Evolutionary conservation across 2,888 invertebrate genomes (phyloP).

Genomic region (Cyclophora albipunctata): DNA sequence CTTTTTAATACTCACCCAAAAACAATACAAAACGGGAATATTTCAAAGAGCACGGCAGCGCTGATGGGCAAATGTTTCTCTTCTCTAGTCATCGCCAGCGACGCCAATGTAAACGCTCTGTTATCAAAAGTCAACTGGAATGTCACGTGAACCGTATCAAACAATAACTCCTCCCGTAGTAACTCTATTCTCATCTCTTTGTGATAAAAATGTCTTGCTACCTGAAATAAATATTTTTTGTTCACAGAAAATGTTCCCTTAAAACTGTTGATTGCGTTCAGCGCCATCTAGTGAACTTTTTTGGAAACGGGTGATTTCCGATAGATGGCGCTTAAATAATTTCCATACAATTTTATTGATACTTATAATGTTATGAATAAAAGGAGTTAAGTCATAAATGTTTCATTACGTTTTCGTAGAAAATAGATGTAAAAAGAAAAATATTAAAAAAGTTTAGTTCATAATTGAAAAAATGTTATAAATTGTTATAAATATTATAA

Average conservation of each 20-base stretch:
- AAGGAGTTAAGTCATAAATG: too few species aligned
- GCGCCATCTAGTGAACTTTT: conserved; percentile 8
- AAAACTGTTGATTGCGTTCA: not conserved
- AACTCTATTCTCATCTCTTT: conserved; percentile 95
- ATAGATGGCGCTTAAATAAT: not conserved
- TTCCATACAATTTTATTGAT: too few species aligned
- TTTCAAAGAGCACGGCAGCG: conserved; percentile 93
- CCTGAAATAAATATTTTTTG: conserved; percentile 57
- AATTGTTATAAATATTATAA: too few species aligned
- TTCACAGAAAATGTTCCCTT: not conserved
- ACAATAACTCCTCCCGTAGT: conserved; percentile 88
- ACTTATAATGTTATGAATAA: too few species aligned
- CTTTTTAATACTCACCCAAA: conserved; percentile 82
- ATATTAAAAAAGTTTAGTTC: too few species aligned
- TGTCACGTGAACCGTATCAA: conserved; percentile 94
- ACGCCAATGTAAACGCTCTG: conserved; percentile 89
- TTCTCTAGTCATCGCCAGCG: conserved; percentile 88
- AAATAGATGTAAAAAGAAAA: too few species aligned
- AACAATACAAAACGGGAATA: conserved; percentile 98
- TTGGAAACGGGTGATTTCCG: not conserved
- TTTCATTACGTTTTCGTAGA: too few species aligned
- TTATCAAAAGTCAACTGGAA: conserved; percentile 97
- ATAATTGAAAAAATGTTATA: too few species aligned
- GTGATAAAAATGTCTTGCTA: conserved; percentile 94
- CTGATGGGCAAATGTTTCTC: conserved; percentile 92